These are phyloP conservation scores for Danio jaintianensis DNA, from an alignment of 2,797 vertebrate genomes.

Conservation along the genomic window DNA sequence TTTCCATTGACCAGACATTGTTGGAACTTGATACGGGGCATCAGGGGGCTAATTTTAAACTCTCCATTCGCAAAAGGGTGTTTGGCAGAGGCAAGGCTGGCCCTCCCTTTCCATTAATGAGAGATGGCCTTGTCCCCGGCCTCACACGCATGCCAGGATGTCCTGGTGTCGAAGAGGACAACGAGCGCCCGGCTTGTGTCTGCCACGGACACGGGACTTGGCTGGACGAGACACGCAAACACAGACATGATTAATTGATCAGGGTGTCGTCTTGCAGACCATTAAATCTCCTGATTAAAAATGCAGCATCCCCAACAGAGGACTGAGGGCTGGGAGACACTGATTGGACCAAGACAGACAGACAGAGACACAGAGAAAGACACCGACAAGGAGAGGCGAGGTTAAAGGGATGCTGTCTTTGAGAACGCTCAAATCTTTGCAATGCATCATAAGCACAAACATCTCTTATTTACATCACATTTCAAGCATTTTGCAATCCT, in stretches of 20 bases:
- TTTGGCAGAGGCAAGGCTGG: conserved; percentile 42
- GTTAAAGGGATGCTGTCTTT: conserved; percentile 24
- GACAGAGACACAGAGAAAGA: conserved; percentile 30
- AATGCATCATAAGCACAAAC: neutral
- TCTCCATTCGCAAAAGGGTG: conserved; percentile 50
- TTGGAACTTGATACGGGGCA: conserved; percentile 59
- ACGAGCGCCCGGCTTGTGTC: conserved; percentile 63
- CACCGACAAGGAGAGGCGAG: conserved; percentile 6
- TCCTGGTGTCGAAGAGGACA: conserved; percentile 25
- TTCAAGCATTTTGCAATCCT: neutral
- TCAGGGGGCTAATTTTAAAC: conserved; percentile 63
- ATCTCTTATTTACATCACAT: neutral
- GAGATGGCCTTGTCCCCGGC: conserved; percentile 44
- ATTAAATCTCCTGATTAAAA: conserved; percentile 83
- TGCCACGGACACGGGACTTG: conserved; percentile 62
- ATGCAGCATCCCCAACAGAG: conserved; percentile 76
- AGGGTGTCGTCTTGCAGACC: conserved; percentile 80
- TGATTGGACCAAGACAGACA: conserved; percentile 60
- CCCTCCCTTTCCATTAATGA: conserved; percentile 47
- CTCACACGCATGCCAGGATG: conserved; percentile 51
- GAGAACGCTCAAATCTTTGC: neutral
- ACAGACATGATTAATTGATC: conserved; percentile 83
- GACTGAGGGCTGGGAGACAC: conserved; percentile 70
- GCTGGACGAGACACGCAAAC: conserved; percentile 72
- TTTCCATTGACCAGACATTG: conserved; percentile 61